Evolutionary conservation across 2,888 invertebrate genomes (phyloP), one percentile per base, ranked within the genome.

Genomic region (Dilophus febrilis): DNA sequence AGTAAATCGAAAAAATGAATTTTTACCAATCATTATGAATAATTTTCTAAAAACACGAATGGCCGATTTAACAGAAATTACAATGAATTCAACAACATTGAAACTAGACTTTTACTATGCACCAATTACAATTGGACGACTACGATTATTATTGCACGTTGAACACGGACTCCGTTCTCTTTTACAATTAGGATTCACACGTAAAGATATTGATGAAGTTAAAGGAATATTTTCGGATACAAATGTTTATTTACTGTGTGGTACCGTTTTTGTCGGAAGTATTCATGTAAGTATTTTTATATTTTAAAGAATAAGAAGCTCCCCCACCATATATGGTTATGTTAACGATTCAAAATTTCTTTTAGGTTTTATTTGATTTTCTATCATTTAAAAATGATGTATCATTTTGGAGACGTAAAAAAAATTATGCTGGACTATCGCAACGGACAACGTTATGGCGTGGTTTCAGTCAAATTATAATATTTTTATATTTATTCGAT

Each of bases 371-470:
- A 31, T 90, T 98, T 55, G 97, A 98, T 59, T 90, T 97, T 56
- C 66, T 98, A 40, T 91, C 97, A 0, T 94, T 98, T 58, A 98
- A 97, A 69, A 95, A 94, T 59, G 97, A 98, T 53, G 85, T 98
- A 1, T 75, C 75, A 40, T 98, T 95, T 60, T 98, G 98, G 97
- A 75, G 80, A 42, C 72, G 74, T 16, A 79, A 86, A 53, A 74
- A 74, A 26, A 81, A 83, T 1, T 79, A 95, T 64, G 88, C 82
- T 31, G 88, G 97, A 0, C 64, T 98, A 14, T 95, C 95, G 0
- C 72, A 80, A 2, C 74, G 87, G 43, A 85, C 88, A 0, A 82
- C 95, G 19, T 56, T 91, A 29, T 98, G 97, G 97, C 72, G 94
- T 40, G 86, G 86, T 2, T 85, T 95, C 59, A 94, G 92, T 38